phyloP scores from a whole-genome alignment of 2,113 vertebrate genomes.

The Mionectes macconnelli region DNA sequence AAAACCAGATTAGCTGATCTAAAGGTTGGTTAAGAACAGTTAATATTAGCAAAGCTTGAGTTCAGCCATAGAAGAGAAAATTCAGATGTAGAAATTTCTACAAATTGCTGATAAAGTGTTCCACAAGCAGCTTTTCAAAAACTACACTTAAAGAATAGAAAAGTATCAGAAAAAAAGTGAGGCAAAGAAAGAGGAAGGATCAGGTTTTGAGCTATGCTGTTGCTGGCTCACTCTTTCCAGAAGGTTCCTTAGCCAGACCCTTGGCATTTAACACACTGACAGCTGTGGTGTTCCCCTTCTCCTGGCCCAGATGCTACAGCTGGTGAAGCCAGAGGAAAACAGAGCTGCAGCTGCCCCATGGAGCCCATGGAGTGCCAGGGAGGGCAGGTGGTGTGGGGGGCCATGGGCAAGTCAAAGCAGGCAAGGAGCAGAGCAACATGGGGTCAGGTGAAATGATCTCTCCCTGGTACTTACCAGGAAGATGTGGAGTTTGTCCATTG shows the following conservation, averaged over 20 bases:
- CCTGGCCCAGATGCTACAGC: neutral
- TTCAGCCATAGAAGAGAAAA: neutral
- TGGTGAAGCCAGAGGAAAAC: neutral
- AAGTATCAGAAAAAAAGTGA: neutral
- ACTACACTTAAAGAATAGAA: neutral
- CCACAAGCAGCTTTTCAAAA: neutral
- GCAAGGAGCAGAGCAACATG: neutral
- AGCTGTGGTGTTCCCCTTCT: neutral
- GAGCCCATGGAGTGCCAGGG: rapidly evolving
- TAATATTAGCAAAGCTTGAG: neutral
- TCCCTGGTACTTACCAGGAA: rapidly evolving
- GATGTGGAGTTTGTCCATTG: rapidly evolving
- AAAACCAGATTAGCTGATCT: neutral
- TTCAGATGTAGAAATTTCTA: neutral
- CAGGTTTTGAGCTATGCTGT: neutral
- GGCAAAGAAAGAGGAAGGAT: neutral
- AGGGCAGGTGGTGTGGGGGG: rapidly evolving
- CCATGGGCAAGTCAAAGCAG: rapidly evolving
- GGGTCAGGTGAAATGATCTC: neutral
- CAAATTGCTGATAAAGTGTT: neutral
- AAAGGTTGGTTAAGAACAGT: neutral
- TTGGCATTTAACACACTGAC: too few species aligned
- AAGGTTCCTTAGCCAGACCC: rapidly evolving
- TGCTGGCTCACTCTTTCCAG: neutral
- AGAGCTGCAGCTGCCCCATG: rapidly evolving